A percentile compares a stretch with the other conserved stretches of the same genome.
phyloP scores from a whole-genome alignment of 2,113 vertebrate species.

The Abramis brama region DNA sequence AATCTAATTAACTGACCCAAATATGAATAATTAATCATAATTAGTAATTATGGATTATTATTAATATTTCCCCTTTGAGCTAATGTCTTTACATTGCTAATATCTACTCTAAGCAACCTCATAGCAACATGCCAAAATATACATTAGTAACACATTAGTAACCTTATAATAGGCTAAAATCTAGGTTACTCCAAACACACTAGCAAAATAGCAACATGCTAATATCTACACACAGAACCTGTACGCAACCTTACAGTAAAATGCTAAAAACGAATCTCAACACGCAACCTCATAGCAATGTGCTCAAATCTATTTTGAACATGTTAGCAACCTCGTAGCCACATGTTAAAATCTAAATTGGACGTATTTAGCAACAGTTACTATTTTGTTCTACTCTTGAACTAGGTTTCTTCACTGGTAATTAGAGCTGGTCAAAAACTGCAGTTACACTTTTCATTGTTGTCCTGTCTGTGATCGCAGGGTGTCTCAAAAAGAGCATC shows the following conservation, averaged over 20 bases:
- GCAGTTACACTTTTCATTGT: slow-evolving; percentile 17
- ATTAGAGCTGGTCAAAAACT: neutral
- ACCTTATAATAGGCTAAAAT: neutral
- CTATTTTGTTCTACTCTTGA: neutral
- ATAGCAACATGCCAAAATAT: neutral
- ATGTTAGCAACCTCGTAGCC: neutral
- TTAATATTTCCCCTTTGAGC: too few species aligned
- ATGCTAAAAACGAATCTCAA: too few species aligned
- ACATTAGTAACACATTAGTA: neutral
- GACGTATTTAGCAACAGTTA: neutral
- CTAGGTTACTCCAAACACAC: neutral
- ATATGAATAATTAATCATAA: too few species aligned
- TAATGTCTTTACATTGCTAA: too few species aligned
- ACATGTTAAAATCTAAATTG: neutral
- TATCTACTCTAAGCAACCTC: neutral
- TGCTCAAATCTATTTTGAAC: neutral
- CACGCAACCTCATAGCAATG: neutral
- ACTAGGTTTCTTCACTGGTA: neutral
- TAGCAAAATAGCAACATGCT: neutral
- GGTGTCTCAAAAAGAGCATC: neutral
- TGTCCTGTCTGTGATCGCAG: neutral
- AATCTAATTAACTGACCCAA: too few species aligned
- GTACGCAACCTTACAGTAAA: too few species aligned
- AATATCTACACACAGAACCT: neutral
- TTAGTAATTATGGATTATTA: too few species aligned